These are phyloP conservation scores for Camponotus pennsylvanicus DNA, from an alignment of 1,140 invertebrate species.

Conservation along the genomic window DNA sequence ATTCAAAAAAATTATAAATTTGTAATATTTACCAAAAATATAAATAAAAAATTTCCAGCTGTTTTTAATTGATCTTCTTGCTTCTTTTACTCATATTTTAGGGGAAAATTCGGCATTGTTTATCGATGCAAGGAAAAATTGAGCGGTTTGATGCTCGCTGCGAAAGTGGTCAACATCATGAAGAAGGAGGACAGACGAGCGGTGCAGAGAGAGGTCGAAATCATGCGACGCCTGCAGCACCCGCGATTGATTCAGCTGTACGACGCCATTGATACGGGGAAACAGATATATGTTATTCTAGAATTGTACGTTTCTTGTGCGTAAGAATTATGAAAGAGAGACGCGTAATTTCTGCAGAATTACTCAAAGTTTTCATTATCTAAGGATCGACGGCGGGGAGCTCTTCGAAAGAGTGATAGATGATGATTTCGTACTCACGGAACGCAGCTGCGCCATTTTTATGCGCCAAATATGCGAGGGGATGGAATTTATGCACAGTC, in stretches of 20 bases:
- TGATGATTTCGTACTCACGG: conserved; percentile 98
- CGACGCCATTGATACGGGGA: conserved; percentile 97
- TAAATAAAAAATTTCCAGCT: not conserved
- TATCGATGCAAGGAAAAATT: conserved; percentile 95
- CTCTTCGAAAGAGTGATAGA: conserved; percentile 99
- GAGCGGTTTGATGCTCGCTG: conserved; percentile 93
- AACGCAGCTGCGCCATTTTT: conserved; percentile 97
- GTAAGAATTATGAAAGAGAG: conserved; percentile 19
- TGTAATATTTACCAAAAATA: not conserved
- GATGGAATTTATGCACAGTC: conserved; percentile 97
- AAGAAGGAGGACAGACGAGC: conserved; percentile 95
- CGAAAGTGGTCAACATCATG: conserved; percentile 96
- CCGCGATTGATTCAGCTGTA: conserved; percentile 97
- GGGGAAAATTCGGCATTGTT: conserved; percentile 99
- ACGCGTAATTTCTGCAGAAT: not conserved
- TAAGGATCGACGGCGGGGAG: conserved; percentile 96
- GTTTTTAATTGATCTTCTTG: not conserved
- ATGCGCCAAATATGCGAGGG: conserved; percentile 99
- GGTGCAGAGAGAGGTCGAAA: conserved; percentile 98
- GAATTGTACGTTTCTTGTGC: conserved; percentile 94
- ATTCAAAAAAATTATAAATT: not conserved
- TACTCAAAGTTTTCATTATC: conserved; percentile 41
- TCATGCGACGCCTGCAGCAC: conserved; percentile 97
- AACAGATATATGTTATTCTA: conserved; percentile 97
- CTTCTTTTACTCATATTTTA: conserved; percentile 82